Conservation (phyloP, 2,888 invertebrate genomes). For the Tridacna crocea region DNA sequence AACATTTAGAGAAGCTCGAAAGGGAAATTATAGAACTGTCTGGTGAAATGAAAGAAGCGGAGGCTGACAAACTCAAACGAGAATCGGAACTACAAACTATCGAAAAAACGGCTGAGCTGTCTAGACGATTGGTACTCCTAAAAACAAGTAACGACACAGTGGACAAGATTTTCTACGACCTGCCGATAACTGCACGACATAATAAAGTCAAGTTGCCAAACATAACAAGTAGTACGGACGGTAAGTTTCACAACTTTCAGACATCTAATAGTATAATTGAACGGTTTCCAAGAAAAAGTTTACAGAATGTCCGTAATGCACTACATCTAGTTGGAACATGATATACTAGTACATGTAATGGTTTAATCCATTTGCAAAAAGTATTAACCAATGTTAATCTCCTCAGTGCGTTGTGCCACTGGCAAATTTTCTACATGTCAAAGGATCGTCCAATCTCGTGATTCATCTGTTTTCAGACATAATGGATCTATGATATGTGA, state of each 20-base stretch:
- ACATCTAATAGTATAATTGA: too few species aligned
- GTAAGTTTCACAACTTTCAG: constrained; percentile 17
- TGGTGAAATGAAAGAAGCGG: constrained; percentile 61
- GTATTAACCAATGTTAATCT: too few species aligned
- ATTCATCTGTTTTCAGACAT: too few species aligned
- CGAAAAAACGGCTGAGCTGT: constrained; percentile 70
- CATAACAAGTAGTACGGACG: constrained; percentile 56
- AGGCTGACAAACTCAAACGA: constrained; percentile 48
- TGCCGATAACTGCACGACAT: constrained; percentile 70
- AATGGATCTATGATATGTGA: too few species aligned
- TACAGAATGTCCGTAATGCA: too few species aligned
- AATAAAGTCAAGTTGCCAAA: constrained; percentile 57
- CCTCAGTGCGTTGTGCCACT: too few species aligned
- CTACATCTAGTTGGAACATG: too few species aligned
- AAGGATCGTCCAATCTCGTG: too few species aligned
- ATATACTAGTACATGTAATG: too few species aligned
- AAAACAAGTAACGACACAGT: constrained; percentile 78
- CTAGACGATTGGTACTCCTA: constrained; percentile 71
- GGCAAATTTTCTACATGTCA: too few species aligned
- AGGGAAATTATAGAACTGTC: constrained; percentile 58
- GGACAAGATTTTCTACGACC: constrained; percentile 77
- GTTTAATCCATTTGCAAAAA: too few species aligned
- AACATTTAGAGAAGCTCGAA: constrained; percentile 65
- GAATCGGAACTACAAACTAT: constrained; percentile 70
- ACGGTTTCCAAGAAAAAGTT: too few species aligned